Conservation (phyloP, 2,797 vertebrate species). For the Margarornis squamiger region DNA sequence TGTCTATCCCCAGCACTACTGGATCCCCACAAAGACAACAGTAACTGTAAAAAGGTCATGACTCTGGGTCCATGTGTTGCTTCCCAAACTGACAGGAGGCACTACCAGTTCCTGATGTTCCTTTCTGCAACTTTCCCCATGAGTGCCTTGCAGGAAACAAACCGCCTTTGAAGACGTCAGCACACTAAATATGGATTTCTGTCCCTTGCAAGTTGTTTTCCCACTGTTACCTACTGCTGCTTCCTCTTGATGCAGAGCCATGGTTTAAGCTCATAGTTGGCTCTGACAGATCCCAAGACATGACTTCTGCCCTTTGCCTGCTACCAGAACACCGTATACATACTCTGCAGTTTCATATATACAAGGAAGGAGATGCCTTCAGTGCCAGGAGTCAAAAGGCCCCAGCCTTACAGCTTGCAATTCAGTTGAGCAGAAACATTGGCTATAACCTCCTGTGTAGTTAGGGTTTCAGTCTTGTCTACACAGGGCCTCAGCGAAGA, state of each 20-base stretch:
- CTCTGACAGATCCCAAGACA: accelerated
- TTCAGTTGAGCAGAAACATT: background rate
- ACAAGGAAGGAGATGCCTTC: background rate
- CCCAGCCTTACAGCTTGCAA: background rate
- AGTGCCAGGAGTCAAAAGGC: background rate
- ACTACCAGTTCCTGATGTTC: background rate
- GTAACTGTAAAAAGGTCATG: background rate
- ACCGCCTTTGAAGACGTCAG: background rate
- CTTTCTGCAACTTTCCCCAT: background rate
- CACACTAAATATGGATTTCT: background rate
- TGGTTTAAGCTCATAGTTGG: background rate
- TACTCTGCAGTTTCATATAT: background rate
- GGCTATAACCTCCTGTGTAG: background rate
- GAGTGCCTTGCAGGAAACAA: background rate
- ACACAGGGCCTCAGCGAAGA: accelerated
- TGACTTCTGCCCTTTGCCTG: background rate
- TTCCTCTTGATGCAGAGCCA: background rate
- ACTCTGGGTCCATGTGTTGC: background rate
- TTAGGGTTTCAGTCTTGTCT: background rate
- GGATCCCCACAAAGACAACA: background rate
- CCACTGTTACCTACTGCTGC: background rate
- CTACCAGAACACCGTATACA: background rate
- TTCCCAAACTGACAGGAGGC: background rate
- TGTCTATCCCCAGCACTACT: background rate
- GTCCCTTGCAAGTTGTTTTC: background rate